Conservation (phyloP, 2,888 invertebrate species). For the Chrysotoxum bicinctum region DNA sequence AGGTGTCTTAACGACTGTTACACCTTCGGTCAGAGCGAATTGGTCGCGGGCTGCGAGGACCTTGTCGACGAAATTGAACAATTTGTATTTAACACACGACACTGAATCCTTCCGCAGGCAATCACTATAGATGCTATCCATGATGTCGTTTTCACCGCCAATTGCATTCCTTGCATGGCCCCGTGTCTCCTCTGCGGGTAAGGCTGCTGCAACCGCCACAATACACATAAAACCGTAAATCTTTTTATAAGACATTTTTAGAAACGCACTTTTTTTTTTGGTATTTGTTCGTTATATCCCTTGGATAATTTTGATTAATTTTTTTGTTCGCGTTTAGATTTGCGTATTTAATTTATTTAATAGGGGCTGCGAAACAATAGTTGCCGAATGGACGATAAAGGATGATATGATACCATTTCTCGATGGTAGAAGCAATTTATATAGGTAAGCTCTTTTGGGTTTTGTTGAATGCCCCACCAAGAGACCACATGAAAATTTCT, state of each 20-base stretch:
- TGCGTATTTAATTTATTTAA: constrained; percentile 37
- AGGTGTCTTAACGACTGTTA: constrained; percentile 90
- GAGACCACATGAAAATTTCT: constrained; percentile 65
- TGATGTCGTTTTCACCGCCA: constrained; percentile 88
- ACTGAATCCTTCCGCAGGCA: constrained; percentile 92
- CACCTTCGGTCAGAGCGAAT: constrained; percentile 90
- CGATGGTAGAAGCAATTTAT: constrained; percentile 82
- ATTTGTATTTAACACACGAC: constrained; percentile 92
- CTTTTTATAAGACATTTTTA: constrained; percentile 82
- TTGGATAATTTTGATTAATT: constrained; percentile 62
- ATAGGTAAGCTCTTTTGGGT: constrained; percentile 79
- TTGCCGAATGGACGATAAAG: constrained; percentile 82
- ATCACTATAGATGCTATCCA: constrained; percentile 89
- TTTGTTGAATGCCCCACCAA: constrained; percentile 74
- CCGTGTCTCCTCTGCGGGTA: constrained; percentile 88
- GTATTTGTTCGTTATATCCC: constrained; percentile 39
- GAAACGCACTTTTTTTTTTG: constrained; percentile 65
- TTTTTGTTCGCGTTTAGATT: constrained; percentile 61
- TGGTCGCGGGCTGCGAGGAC: constrained; percentile 91
- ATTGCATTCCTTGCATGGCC: constrained; percentile 84
- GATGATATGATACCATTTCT: constrained; percentile 83
- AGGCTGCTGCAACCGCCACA: constrained; percentile 85
- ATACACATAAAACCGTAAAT: constrained; percentile 83
- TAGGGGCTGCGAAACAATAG: constrained; percentile 75
- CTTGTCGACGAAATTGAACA: constrained; percentile 93